A percentile compares a stretch with the other conserved stretches of the same genome.
Conservation (phyloP, 2,888 invertebrate species). For the Asteroscopus sphinx region DNA sequence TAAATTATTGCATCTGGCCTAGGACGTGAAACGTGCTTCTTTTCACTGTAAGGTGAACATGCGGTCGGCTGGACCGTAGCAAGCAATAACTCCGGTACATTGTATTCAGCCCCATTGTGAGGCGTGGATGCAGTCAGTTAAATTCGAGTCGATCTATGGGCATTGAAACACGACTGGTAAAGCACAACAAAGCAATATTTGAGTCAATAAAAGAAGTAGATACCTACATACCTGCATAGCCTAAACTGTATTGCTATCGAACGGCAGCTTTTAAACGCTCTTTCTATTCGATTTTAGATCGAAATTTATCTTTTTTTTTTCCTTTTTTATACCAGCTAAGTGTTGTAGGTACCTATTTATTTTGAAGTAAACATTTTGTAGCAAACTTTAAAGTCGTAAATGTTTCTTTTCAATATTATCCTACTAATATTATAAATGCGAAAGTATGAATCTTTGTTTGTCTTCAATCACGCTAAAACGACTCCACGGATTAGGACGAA, state of each 20-base stretch:
- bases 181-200: constrained; percentile 21
- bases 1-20: constrained; percentile 54
- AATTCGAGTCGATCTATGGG: constrained; percentile 25
- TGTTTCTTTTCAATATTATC: neutral
- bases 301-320: neutral
- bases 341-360: neutral
- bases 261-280: constrained; percentile 1
- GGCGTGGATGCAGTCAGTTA: constrained; percentile 29
- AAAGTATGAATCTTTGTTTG: no score
- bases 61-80: constrained; percentile 19
- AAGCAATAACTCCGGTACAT: constrained; percentile 48
- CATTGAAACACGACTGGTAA: constrained; percentile 25
- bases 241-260: constrained; percentile 4
- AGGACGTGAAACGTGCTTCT: constrained; percentile 54
- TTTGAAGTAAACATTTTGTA: neutral
- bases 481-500: no score
- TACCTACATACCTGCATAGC: neutral
- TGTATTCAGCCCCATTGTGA: constrained; percentile 47
- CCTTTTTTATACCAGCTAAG: neutral
- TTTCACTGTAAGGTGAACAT: constrained; percentile 40
- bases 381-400: neutral
- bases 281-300: neutral
- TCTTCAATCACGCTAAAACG: no score
- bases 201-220: constrained; percentile 15
- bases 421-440: no score